Evolutionary conservation across 1,140 invertebrate species (phyloP).

Genomic region (Hormaphis cornu): DNA sequence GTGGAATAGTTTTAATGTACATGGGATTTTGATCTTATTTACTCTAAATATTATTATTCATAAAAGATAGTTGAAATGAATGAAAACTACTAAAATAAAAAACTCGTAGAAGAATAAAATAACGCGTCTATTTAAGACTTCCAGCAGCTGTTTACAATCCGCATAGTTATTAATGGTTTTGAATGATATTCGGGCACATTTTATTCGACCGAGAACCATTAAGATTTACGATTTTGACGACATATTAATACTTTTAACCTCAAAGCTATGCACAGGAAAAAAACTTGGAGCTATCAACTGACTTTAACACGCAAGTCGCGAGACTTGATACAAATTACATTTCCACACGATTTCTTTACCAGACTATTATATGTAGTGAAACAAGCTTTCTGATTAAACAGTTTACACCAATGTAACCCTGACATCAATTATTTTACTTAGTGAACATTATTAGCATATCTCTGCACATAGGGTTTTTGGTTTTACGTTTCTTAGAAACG

Average conservation of each 20-base stretch:
- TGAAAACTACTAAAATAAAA: too few relatives aligned
- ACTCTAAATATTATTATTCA: too few relatives aligned
- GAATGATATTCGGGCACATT: too few relatives aligned
- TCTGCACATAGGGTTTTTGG: neutral
- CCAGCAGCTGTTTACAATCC: neutral
- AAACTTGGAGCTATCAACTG: neutral
- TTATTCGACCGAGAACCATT: neutral
- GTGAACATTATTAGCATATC: conserved; percentile 24
- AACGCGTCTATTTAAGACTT: too few relatives aligned
- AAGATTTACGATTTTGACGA: neutral
- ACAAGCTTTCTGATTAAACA: conserved; percentile 1
- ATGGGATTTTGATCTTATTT: too few relatives aligned
- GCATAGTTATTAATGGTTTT: neutral
- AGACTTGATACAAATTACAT: conserved; percentile 11
- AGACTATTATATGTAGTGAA: neutral
- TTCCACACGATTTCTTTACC: conserved; percentile 7
- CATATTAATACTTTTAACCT: neutral
- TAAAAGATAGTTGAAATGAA: too few relatives aligned
- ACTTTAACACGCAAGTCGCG: neutral
- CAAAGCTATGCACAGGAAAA: neutral
- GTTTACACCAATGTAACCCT: neutral
- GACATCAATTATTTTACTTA: neutral
- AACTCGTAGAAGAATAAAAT: too few relatives aligned
- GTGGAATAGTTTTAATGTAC: too few relatives aligned
- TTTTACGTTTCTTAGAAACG: conserved; percentile 14